A percentile compares a stretch with the other conserved stretches of the same genome.
phyloP scores from a whole-genome alignment of 2,797 vertebrate genomes.

The Bryconaethiops microstoma region DNA sequence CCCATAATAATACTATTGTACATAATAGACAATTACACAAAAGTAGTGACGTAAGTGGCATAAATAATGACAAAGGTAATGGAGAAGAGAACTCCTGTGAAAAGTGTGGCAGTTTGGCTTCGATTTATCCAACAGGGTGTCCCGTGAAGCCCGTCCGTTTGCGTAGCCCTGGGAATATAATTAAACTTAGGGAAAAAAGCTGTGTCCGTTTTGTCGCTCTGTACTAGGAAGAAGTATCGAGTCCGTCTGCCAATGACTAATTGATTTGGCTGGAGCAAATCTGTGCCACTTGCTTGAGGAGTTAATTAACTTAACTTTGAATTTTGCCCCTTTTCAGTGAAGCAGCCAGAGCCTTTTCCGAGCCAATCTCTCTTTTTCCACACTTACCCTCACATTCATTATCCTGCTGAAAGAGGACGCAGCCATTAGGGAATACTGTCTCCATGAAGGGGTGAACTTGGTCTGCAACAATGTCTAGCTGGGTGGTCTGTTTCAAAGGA shows the following conservation, averaged over 20 bases:
- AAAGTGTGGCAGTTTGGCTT: neutral
- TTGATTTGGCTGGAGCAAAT: constrained; percentile 15
- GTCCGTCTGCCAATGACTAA: constrained; percentile 6
- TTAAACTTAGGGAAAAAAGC: neutral
- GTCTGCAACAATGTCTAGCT: too few relatives aligned
- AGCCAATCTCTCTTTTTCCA: neutral
- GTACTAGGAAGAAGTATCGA: neutral
- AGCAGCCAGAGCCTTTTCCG: neutral
- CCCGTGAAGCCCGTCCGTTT: neutral
- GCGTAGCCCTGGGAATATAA: constrained; percentile 1
- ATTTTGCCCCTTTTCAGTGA: neutral
- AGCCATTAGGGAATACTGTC: too few relatives aligned
- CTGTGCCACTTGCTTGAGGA: neutral
- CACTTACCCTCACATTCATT: too few relatives aligned
- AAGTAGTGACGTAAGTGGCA: too few relatives aligned
- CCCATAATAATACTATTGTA: too few relatives aligned
- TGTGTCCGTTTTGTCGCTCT: neutral
- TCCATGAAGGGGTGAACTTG: too few relatives aligned
- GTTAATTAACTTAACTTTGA: constrained; percentile 22
- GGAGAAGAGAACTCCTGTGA: neutral
- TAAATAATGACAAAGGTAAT: neutral
- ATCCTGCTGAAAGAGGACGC: too few relatives aligned
- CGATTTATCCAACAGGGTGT: neutral
- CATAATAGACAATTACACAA: too few relatives aligned
- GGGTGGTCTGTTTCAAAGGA: too few relatives aligned